These are phyloP conservation scores for Synergus gifuensis DNA, from an alignment of 2,888 invertebrate species.

Conservation along the genomic window DNA sequence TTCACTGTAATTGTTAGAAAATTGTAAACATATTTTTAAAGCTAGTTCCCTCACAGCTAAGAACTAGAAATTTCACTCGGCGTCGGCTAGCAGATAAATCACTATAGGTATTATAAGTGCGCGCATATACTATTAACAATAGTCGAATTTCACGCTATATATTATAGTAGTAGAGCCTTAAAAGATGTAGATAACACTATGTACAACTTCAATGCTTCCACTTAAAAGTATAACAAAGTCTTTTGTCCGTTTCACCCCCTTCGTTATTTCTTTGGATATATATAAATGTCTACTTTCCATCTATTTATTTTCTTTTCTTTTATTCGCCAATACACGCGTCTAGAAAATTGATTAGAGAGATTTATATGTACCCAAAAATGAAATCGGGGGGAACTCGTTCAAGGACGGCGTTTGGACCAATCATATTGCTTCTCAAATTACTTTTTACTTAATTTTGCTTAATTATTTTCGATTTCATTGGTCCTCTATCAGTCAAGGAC, in stretches of 20 bases:
- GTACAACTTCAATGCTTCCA: slow-evolving; percentile 62
- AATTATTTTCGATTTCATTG: slow-evolving; percentile 33
- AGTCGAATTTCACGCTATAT: slow-evolving; percentile 60
- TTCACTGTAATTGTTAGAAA: slow-evolving; percentile 9
- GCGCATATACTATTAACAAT: slow-evolving; percentile 65
- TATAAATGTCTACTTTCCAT: neutral
- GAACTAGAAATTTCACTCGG: slow-evolving; percentile 64
- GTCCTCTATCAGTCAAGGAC: slow-evolving; percentile 32
- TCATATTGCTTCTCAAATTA: slow-evolving; percentile 37
- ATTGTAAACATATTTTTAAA: slow-evolving; percentile 47
- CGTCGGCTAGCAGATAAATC: slow-evolving; percentile 63
- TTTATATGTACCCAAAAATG: slow-evolving; percentile 4
- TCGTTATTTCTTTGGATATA: slow-evolving; percentile 39
- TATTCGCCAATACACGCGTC: neutral
- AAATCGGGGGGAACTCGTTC: slow-evolving; percentile 29
- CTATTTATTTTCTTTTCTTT: neutral
- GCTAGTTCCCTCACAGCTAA: slow-evolving; percentile 62
- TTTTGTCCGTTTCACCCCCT: slow-evolving; percentile 26
- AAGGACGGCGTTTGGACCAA: slow-evolving; percentile 42
- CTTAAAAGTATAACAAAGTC: slow-evolving; percentile 38
- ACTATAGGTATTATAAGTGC: slow-evolving; percentile 67
- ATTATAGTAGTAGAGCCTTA: slow-evolving; percentile 66
- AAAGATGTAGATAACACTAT: slow-evolving; percentile 73
- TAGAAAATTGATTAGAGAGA: neutral
- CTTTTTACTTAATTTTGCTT: slow-evolving; percentile 39